These are phyloP conservation scores for Chaetodon trifascialis DNA, from an alignment of 2,113 vertebrate species.

Conservation along the genomic window DNA sequence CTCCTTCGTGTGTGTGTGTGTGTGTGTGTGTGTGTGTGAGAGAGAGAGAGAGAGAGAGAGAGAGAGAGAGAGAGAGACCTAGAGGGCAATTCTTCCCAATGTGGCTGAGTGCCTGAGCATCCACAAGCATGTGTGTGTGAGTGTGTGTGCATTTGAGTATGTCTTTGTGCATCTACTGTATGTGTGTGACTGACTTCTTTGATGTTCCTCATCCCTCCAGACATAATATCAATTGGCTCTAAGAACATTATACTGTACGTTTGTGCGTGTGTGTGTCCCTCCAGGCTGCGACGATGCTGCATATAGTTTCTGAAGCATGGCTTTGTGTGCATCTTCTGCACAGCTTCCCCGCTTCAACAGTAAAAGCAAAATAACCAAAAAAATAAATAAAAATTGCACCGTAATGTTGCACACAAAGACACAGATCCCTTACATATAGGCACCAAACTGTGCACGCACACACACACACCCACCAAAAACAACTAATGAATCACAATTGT, in stretches of 20 bases:
- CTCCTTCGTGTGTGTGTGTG: slow-evolving; percentile 35
- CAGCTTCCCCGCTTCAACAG: slow-evolving; percentile 25
- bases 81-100: slow-evolving; percentile 53
- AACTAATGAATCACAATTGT: slow-evolving; percentile 49
- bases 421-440: slow-evolving; percentile 8
- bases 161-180: slow-evolving; percentile 48
- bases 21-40: slow-evolving; percentile 14
- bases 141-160: slow-evolving; percentile 16
- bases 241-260: slow-evolving; percentile 51
- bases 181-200: slow-evolving; percentile 50
- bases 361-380: slow-evolving; percentile 31
- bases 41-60: neutral
- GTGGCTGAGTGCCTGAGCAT: slow-evolving; percentile 54
- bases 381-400: neutral
- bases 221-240: slow-evolving; percentile 67
- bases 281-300: slow-evolving; percentile 43
- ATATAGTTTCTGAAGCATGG: slow-evolving; percentile 26
- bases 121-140: slow-evolving; percentile 28
- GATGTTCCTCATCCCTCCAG: slow-evolving; percentile 60
- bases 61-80: slow-evolving; percentile 37
- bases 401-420: neutral
- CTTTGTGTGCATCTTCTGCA: slow-evolving; percentile 44
- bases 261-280: slow-evolving; percentile 30
- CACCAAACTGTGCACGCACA: neutral
- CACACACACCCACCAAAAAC: slow-evolving; percentile 19